phyloP scores from a whole-genome alignment of 1,140 invertebrate species.

The Zaprionus inermis region DNA sequence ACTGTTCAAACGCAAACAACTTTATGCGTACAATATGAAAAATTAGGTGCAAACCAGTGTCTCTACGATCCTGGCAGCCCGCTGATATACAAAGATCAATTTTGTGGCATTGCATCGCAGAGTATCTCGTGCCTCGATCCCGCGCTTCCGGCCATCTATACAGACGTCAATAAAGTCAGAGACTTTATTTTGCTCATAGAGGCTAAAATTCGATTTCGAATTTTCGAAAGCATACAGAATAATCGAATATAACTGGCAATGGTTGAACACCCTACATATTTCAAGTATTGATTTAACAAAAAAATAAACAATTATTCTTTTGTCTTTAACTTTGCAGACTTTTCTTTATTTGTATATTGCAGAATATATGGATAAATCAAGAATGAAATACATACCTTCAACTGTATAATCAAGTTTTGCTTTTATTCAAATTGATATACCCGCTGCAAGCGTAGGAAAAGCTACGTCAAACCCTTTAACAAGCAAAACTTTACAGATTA shows the following conservation, averaged over 20 bases:
- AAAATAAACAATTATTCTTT: no score
- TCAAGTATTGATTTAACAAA: no score
- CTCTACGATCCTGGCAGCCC: constrained; percentile 46
- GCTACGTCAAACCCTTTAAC: not conserved
- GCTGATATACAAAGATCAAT: constrained; percentile 19
- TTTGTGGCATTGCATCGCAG: constrained; percentile 43
- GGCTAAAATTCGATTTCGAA: not conserved
- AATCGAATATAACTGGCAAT: no score
- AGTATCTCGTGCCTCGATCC: constrained; percentile 19
- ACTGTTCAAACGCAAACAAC: constrained; percentile 1
- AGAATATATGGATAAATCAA: no score
- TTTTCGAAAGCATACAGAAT: not conserved
- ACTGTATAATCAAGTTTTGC: no score
- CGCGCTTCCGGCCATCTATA: constrained; percentile 35
- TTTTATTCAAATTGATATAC: no score
- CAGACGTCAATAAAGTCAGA: constrained; percentile 22
- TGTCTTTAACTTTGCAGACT: no score
- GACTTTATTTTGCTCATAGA: constrained; percentile 23
- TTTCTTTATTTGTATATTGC: no score
- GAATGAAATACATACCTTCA: no score
- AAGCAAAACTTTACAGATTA: not conserved
- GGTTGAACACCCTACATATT: no score
- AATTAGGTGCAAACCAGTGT: constrained; percentile 4
- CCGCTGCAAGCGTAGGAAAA: not conserved
- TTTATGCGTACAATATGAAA: constrained; percentile 29